Evolutionary conservation across 2,888 invertebrate species (phyloP).

Genomic region (Zootermopsis nevadensis): DNA sequence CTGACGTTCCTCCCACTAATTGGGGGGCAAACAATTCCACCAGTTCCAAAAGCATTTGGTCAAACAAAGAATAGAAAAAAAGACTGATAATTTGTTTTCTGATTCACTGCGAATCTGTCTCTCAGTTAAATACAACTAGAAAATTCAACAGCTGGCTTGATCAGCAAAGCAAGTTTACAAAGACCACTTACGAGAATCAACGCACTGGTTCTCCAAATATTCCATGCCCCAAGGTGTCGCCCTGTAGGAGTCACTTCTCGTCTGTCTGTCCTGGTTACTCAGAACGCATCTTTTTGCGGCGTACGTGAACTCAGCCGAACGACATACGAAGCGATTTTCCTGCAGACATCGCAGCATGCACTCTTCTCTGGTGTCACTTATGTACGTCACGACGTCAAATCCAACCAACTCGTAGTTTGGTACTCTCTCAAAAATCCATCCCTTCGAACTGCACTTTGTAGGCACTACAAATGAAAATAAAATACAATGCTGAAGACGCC

Average conservation of each 20-base stretch:
- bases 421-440: conserved; percentile 82
- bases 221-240: conserved; percentile 80
- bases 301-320: conserved; percentile 67
- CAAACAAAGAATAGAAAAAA: too few species aligned
- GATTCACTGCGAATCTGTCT: neutral
- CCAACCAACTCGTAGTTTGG: conserved; percentile 80
- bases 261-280: conserved; percentile 78
- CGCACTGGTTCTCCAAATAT: conserved; percentile 87
- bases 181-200: conserved; percentile 69
- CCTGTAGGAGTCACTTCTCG: conserved; percentile 79
- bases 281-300: conserved; percentile 69
- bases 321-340: conserved; percentile 68
- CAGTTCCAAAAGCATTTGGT: neutral
- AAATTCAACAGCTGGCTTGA: neutral
- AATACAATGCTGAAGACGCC: neutral
- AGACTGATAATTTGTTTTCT: too few species aligned
- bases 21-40: neutral
- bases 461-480: neutral
- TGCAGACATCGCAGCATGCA: conserved; percentile 74
- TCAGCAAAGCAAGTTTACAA: neutral
- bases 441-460: conserved; percentile 68
- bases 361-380: conserved; percentile 72
- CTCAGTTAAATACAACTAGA: neutral
- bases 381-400: conserved; percentile 71
- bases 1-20: neutral